Conservation (phyloP, 2,888 invertebrate species). For the Eulithis testata region DNA sequence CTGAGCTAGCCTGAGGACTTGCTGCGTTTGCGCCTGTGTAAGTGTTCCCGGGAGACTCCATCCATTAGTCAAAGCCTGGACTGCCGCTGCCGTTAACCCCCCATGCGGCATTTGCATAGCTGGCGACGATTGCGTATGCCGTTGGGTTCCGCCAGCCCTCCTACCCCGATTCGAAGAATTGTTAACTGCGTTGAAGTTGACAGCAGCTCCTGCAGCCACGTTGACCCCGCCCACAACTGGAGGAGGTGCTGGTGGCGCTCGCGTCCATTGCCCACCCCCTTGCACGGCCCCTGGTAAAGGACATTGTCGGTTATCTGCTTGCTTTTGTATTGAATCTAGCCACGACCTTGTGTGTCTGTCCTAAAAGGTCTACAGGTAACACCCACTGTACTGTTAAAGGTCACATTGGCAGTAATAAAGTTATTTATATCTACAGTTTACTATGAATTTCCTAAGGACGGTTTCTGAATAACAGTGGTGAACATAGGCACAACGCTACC, state of each 20-base stretch:
- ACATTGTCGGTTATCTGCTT: not conserved
- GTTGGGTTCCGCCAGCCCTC: constrained; percentile 58
- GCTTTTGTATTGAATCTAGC: too few relatives aligned
- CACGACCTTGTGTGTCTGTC: constrained; percentile 4
- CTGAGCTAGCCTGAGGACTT: constrained; percentile 80
- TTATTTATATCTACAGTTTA: too few relatives aligned
- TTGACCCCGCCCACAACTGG: constrained; percentile 66
- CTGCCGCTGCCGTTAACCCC: constrained; percentile 72
- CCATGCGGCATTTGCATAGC: constrained; percentile 75
- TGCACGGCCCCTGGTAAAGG: constrained; percentile 62
- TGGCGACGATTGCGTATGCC: constrained; percentile 64
- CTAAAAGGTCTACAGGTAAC: not conserved
- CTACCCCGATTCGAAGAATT: constrained; percentile 68
- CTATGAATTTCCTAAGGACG: too few relatives aligned
- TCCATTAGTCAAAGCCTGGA: constrained; percentile 75
- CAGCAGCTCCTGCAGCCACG: constrained; percentile 52
- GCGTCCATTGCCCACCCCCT: constrained; percentile 90
- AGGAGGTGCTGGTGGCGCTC: constrained; percentile 90
- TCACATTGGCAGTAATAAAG: not conserved
- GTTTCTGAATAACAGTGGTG: too few relatives aligned
- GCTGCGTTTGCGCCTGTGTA: constrained; percentile 79
- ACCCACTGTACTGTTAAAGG: constrained; percentile 2
- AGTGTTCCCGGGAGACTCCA: constrained; percentile 69
- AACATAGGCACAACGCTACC: too few relatives aligned
- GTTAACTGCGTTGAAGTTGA: constrained; percentile 54